Percentiles rank a stretch among this genome's conserved stretches.
Evolutionary conservation across 1,140 invertebrate genomes (phyloP).

Genomic region (Bemisia tabaci): DNA sequence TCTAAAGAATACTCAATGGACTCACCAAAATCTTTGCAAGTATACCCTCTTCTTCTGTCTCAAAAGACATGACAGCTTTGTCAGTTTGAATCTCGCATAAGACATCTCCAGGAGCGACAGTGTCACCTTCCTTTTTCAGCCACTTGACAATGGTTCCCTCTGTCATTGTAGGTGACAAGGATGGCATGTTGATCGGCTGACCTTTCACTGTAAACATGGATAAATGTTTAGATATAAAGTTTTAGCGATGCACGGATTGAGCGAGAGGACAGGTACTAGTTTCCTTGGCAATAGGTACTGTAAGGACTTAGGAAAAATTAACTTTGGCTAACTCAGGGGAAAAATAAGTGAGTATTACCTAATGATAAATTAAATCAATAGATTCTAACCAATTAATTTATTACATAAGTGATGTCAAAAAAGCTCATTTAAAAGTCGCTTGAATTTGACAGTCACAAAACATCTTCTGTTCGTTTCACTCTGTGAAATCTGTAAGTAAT

Average conservation of each 20-base stretch:
- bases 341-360: neutral
- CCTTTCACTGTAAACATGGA: neutral
- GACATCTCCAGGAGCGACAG: constrained; percentile 67
- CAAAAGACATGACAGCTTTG: constrained; percentile 99
- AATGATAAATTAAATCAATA: neutral
- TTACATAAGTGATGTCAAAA: too few species aligned
- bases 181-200: constrained; percentile 57
- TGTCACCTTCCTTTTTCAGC: constrained; percentile 92
- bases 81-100: constrained; percentile 99
- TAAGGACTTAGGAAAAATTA: neutral
- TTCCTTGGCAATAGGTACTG: neutral
- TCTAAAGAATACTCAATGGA: neutral
- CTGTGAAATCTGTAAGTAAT: too few species aligned
- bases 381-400: neutral
- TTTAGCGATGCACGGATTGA: neutral
- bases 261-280: neutral
- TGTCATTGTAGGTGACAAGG: constrained; percentile 97
- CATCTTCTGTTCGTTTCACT: too few species aligned
- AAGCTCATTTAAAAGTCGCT: too few species aligned
- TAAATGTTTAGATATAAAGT: neutral
- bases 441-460: too few species aligned
- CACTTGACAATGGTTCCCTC: constrained; percentile 89
- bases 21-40: constrained; percentile 77
- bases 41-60: constrained; percentile 95
- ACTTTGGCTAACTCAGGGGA: neutral